Conservation (phyloP, 2,888 invertebrate genomes). For the Punctoribates punctum region DNA sequence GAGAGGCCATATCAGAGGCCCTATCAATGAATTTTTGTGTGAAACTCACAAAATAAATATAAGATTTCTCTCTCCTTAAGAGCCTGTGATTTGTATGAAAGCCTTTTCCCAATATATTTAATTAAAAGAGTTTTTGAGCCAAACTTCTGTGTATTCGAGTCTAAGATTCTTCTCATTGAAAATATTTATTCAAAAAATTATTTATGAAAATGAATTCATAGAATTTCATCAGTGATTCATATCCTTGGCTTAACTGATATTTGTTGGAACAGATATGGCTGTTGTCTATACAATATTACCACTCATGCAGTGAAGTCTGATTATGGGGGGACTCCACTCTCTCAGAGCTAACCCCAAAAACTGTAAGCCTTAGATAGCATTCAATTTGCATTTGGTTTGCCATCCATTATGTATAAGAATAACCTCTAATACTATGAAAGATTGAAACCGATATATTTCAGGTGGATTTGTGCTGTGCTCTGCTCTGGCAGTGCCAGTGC, state of each 20-base stretch:
- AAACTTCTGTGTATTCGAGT: background rate
- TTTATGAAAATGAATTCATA: constrained; percentile 14
- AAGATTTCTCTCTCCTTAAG: background rate
- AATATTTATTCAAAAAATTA: background rate
- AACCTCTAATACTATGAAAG: background rate
- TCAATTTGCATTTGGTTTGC: constrained; percentile 22
- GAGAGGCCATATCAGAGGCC: background rate
- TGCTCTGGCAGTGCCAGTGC: background rate
- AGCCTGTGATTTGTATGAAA: background rate
- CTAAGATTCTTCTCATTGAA: background rate
- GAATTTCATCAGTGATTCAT: background rate
- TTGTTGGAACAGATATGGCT: background rate
- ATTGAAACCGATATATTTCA: background rate
- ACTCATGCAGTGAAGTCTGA: constrained; percentile 35
- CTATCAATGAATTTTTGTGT: constrained; percentile 19
- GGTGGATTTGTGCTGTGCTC: background rate
- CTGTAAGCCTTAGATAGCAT: background rate
- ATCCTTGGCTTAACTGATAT: background rate
- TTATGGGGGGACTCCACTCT: background rate
- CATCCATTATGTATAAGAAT: background rate
- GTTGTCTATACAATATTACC: background rate
- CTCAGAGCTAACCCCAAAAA: too few relatives aligned
- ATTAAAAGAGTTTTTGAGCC: background rate
- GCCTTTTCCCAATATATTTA: background rate
- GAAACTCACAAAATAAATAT: background rate